phyloP scores from a whole-genome alignment of 2,888 invertebrate genomes.

The Agapostemon virescens region DNA sequence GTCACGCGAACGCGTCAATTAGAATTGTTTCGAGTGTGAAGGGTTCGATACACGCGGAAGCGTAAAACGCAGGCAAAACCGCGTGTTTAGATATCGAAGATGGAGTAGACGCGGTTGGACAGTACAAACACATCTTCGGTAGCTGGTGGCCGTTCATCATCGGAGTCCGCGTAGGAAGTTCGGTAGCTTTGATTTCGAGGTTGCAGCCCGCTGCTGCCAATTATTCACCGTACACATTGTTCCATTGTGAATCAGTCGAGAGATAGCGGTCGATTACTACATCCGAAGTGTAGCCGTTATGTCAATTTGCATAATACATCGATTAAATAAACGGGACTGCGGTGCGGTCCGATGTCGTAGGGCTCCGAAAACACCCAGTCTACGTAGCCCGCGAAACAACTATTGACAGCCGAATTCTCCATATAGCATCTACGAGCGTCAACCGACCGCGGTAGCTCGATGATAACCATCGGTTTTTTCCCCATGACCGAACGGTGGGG shows the following conservation, averaged over 20 bases:
- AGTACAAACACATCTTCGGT: neutral
- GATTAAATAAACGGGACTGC: constrained; percentile 73
- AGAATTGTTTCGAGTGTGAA: too few species aligned
- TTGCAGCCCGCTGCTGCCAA: constrained; percentile 61
- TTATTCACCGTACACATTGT: constrained; percentile 64
- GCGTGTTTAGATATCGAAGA: neutral
- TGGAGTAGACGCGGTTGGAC: neutral
- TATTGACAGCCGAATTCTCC: constrained; percentile 70
- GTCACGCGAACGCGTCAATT: too few species aligned
- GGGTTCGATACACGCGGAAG: neutral
- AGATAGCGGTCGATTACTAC: constrained; percentile 70
- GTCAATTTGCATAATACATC: constrained; percentile 75
- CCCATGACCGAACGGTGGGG: too few species aligned
- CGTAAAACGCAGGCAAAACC: neutral
- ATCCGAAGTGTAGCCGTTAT: constrained; percentile 71
- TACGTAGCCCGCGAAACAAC: constrained; percentile 66
- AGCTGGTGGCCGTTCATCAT: constrained; percentile 11
- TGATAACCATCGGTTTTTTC: constrained; percentile 53
- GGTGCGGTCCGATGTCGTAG: constrained; percentile 57
- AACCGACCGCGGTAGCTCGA: constrained; percentile 49
- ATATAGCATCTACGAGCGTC: constrained; percentile 51
- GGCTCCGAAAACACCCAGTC: constrained; percentile 41
- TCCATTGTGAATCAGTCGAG: constrained; percentile 67
- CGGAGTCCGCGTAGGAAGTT: constrained; percentile 9
- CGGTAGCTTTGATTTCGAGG: constrained; percentile 60